Base-by-base conservation (phyloP, 1,140 invertebrate genomes). In the Drosophila sturtevanti region DNA sequence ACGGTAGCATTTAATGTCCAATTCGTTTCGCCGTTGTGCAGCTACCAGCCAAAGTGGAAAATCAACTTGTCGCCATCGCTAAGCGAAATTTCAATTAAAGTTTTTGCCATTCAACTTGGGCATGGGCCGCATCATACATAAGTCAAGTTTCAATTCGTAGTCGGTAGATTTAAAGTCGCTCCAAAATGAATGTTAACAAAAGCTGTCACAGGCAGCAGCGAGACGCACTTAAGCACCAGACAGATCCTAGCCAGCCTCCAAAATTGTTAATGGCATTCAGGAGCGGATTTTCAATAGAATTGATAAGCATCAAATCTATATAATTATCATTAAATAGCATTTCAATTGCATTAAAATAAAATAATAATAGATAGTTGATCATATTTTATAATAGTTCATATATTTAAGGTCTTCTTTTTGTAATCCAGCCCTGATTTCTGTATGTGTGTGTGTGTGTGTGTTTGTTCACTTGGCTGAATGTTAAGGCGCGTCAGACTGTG, bases 1-100 rank as follows among this genome's bases (percentile, higher is more conserved):
- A 89, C 84, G 84, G 84, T 89, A 89, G 84, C 84, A 73, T 89
- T 89, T 89, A 89, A 89, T 89, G 84, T 89, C 84, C 84, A 89
- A 89, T 89, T 89, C 84, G 84, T 80, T 87, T 89, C 73, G 79
- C 76, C 70, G 71, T 67, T 68, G 37, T 68, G 37, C 63, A 38
- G 48, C 48, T 31, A 64, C 62, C 61, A 54, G 35, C 35, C 51
- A 66, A 51, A 79, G 84, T 89, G 79, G 84, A 82, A 89, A 89
- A 89, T 89, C 79, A 89, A 89, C 84, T 89, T 89, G 84, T 87
- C 84, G 84, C 76, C 68, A 58, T 56, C 51, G 65, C 60, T 55
- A 48, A 51, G 65, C 61, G 66, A 89, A 89, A 89, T 89, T 89
- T 89, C 84, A 89, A 89, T 89, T 89, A 89, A 89, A 84, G 84